Evolutionary conservation across 2,797 vertebrate species (phyloP).

Genomic region (Heteromormyrus szaboi): DNA sequence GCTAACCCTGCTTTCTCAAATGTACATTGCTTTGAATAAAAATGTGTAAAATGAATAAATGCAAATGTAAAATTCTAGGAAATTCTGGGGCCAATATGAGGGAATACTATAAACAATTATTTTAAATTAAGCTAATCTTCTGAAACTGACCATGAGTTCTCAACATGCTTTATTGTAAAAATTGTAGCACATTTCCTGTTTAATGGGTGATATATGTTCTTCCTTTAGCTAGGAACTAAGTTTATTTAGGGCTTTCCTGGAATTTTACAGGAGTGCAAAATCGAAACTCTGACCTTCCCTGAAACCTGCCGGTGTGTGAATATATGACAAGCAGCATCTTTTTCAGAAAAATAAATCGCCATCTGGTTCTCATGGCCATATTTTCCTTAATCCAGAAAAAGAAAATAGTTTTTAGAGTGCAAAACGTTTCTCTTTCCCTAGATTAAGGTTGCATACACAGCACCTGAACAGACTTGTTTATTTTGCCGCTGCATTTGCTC

Average conservation of each 20-base stretch:
- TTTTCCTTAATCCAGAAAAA: neutral
- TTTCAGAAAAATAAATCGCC: conserved; percentile 5
- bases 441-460: conserved; percentile 12
- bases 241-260: conserved; percentile 14
- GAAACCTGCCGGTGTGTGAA: neutral
- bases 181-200: conserved; percentile 74
- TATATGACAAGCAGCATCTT: neutral
- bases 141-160: conserved; percentile 58
- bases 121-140: conserved; percentile 49
- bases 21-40: neutral
- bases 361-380: neutral
- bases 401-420: neutral
- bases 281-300: neutral
- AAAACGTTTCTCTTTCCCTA: neutral
- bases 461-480: conserved; percentile 14
- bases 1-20: neutral
- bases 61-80: neutral
- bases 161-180: conserved; percentile 59
- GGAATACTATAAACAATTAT: conserved; percentile 31
- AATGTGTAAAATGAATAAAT: neutral
- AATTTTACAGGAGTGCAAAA: neutral
- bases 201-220: conserved; percentile 73
- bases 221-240: conserved; percentile 66
- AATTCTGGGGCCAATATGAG: neutral
- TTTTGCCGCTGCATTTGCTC: neutral